phyloP scores from a whole-genome alignment of 2,113 vertebrate species.

The Struthio camelus region DNA sequence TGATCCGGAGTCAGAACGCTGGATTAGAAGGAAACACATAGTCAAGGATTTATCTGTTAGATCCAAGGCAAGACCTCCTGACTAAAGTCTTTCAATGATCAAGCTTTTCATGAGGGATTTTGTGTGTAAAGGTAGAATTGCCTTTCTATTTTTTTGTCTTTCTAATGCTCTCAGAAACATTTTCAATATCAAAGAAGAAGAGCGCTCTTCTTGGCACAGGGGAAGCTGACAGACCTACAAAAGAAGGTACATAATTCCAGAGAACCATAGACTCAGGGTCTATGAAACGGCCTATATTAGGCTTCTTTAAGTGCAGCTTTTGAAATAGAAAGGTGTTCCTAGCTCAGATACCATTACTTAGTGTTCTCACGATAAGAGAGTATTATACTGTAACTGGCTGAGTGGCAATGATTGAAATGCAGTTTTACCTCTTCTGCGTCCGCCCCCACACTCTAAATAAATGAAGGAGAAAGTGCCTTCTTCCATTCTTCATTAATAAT shows the following conservation, averaged over 20 bases:
- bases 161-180: not conserved
- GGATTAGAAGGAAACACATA: not conserved
- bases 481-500: not conserved
- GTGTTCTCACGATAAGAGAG: not conserved
- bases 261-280: not conserved
- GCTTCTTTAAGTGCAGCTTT: not conserved
- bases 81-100: not conserved
- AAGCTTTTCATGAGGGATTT: not conserved
- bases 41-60: not conserved
- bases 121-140: not conserved
- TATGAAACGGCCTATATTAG: not conserved
- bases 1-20: not conserved
- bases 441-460: not conserved
- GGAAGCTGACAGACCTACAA: not conserved
- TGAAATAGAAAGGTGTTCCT: not conserved
- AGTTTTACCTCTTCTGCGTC: not conserved
- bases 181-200: not conserved
- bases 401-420: not conserved
- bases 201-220: rapidly evolving
- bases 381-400: not conserved
- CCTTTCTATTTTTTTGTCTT: not conserved
- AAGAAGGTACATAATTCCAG: not conserved
- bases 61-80: not conserved
- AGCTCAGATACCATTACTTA: not conserved
- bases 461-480: not conserved